Base-by-base conservation (phyloP, 1,140 invertebrate species). In the Eriocheir sinensis region DNA sequence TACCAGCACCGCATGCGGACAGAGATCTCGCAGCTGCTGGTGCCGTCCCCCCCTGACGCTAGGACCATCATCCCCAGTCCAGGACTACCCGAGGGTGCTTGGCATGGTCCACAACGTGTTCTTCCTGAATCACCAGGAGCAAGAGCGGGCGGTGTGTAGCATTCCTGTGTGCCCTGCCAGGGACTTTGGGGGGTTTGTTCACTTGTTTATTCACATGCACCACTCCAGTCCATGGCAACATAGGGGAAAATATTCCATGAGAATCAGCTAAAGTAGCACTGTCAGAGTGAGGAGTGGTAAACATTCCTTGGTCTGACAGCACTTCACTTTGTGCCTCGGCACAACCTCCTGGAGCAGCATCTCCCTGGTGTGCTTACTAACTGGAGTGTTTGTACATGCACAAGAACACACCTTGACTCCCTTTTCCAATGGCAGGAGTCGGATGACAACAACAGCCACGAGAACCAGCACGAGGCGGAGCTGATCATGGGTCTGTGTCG, bases 1-100 rank as follows among this genome's bases (percentile, higher is more conserved):
- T 90, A 79, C 30, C 95, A 96, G 36, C 95, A 95, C 72, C 86
- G 95, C 12, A 96, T 96, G 95, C 32, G 95, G 30, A 95, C 95
- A 21, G 72, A 48, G 12, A 94, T 96, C 44, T 86, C 95, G 2
- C 9, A 6, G 2, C 80, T 96, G 41, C 40, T 96, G 21, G 91
- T 93, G 6, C 95, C 93, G 94, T 95, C 36, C 92, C 94, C 81
- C 40, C 95, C 0, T 34, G 38, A 12, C 44, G 92, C 32, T 90
- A 91, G 27, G 93, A 96, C 86, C 88, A 95, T 40, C 15, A n/a
- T n/a, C 38, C 0, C 92, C 95, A 30, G 96, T 96, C 2, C 4
- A 85, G 0, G 38, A 60, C 0, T 92, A 86, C 60, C 79, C 80
- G 12, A 21, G n/a, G 0, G 38, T 95, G 27, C 72, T 30, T 8